phyloP scores from a whole-genome alignment of 2,888 invertebrate species.

The Agriopis leucophaearia region DNA sequence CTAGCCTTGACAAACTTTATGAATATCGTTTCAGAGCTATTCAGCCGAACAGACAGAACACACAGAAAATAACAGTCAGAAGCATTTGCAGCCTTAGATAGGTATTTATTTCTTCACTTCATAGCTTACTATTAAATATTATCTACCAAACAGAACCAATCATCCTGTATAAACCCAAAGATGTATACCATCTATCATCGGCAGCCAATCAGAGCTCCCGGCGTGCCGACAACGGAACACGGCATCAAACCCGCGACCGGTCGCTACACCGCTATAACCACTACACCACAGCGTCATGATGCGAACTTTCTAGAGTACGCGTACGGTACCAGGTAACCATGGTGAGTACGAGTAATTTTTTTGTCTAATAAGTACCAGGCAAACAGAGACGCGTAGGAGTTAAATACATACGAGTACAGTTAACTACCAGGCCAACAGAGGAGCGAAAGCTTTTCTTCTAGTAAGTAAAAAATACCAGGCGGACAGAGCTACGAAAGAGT shows the following conservation, averaged over 20 bases:
- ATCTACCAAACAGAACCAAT: background rate
- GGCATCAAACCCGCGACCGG: slow-evolving; percentile 34
- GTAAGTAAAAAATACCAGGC: background rate
- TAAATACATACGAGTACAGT: background rate
- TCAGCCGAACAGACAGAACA: too few species aligned
- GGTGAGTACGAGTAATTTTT: background rate
- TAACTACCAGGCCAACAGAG: background rate
- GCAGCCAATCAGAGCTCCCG: slow-evolving; percentile 28
- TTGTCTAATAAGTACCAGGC: slow-evolving; percentile 9
- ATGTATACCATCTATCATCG: slow-evolving; percentile 31
- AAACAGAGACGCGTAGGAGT: slow-evolving; percentile 6
- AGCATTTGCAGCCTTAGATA: too few species aligned
- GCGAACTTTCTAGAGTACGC: slow-evolving; percentile 14
- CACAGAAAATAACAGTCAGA: too few species aligned
- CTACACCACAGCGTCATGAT: slow-evolving; percentile 29
- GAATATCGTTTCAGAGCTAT: too few species aligned
- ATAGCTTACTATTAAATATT: background rate
- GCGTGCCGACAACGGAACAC: slow-evolving; percentile 30
- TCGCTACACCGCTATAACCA: slow-evolving; percentile 4
- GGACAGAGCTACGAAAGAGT: background rate
- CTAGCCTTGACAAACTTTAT: too few species aligned
- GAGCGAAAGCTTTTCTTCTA: background rate
- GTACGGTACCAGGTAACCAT: slow-evolving; percentile 17
- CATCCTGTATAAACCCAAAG: slow-evolving; percentile 16
- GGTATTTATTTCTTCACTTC: background rate